Base-by-base conservation (phyloP, 2,113 vertebrate genomes). In the Cervus canadensis region DNA sequence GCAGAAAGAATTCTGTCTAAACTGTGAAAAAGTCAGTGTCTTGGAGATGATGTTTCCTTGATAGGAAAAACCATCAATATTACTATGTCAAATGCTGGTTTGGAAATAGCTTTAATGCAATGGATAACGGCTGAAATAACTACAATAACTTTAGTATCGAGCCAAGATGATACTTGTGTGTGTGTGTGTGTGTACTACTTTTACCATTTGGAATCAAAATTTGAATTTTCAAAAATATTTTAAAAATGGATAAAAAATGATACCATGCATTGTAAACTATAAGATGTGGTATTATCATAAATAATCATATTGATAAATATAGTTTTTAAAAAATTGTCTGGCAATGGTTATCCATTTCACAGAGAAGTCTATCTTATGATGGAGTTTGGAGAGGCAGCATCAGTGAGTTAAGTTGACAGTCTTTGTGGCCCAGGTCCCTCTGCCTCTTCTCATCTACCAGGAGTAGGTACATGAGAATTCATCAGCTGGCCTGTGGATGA, bases 61-160 rank as follows among this genome's bases (percentile, higher is more conserved):
- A 36, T 48, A 89, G 60, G 33, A 91, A 96, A 96, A 94, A n/a
- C 4, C 33, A 62, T 64, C 33, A 28, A 79, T 92, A 91, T 90
- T 83, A 52, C 14, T 74, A 19, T 59, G 30, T 74, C 79, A 95
- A 57, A 92, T 64, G n/a, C 10, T 76, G n/a, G 9, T 78, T 84
- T 94, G n/a, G 13, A 96, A 88, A 74, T 84, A 91, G 71, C 48
- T 94, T 94, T 79, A 94, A 91, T 64, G 59, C 43, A 95, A 87
- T 87, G 71, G 54, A 59, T 88, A 94, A 64, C 54, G 54, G 90
- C 5, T 56, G 6, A 45, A 62, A 79, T 94, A 79, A 82, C 28
- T 52, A 90, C 8, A 76, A 54, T 43, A 30, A 87, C 79, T 81
- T 87, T 92, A 92, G 40, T 54, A 84, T 15, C 36, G 10, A 95